A percentile compares a stretch with the other conserved stretches of the same genome.
phyloP scores from a whole-genome alignment of 53 echinoderm and acorn worm species.

The Temnopleurus reevesii region DNA sequence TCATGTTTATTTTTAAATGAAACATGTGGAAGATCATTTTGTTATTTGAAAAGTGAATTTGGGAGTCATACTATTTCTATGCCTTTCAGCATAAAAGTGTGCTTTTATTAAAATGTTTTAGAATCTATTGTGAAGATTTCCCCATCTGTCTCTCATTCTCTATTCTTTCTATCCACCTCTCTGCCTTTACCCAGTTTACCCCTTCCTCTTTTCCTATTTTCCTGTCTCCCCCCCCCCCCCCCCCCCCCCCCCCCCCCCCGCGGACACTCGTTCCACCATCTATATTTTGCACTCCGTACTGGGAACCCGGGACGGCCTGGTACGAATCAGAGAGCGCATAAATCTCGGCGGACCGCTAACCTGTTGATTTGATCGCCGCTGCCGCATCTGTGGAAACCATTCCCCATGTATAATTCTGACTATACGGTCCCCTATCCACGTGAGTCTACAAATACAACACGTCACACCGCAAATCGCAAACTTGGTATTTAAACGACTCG shows the following conservation, averaged over 20 bases:
- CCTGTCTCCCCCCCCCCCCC: too few species aligned
- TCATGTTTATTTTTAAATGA: too few species aligned
- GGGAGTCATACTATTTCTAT: too few species aligned
- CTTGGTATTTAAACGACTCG: constrained; percentile 41
- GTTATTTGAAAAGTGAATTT: too few species aligned
- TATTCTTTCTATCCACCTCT: neutral
- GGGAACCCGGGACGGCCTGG: constrained; percentile 5
- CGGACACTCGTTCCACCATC: neutral
- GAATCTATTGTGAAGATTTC: neutral
- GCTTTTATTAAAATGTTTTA: too few species aligned
- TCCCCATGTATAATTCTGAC: neutral
- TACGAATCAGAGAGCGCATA: neutral
- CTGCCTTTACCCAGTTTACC: too few species aligned
- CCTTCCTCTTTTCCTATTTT: too few species aligned
- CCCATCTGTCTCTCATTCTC: neutral
- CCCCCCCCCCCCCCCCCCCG: too few species aligned
- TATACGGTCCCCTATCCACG: constrained; percentile 9
- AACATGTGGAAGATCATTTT: too few species aligned
- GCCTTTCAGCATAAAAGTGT: too few species aligned
- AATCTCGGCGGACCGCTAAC: constrained; percentile 9
- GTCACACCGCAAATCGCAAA: neutral
- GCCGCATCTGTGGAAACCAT: neutral
- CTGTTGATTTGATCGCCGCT: constrained; percentile 2
- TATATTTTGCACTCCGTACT: too few species aligned
- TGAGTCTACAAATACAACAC: constrained; percentile 7